Evolutionary conservation across 2,113 vertebrate species (phyloP), one percentile per base, ranked within the genome.

Genomic region (Dasyornis broadbenti): DNA sequence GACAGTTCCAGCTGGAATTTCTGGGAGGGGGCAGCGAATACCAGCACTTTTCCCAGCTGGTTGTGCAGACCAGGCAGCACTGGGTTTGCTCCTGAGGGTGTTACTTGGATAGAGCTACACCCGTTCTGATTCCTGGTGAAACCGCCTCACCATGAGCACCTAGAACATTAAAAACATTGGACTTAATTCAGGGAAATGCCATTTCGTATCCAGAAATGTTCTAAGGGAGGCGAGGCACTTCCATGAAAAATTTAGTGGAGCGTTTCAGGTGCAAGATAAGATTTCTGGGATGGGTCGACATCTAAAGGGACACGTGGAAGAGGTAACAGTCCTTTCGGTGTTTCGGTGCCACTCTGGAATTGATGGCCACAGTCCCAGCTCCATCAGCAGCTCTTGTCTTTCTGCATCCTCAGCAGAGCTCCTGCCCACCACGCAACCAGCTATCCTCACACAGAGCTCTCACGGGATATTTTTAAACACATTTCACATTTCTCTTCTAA

Each of bases 221-320:
- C 15, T 7, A 18, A 77, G 23, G 40, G 71, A 63, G 6, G 10
- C 22, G 27, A 17, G 49, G 23, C 11, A 44, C 44, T 68, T 64
- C 47, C 11, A 72, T 15, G 23, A 2, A 42, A 71, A 60, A n/a
- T 5, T 12, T 2, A 80, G 37, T 47, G 35, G 17, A 35, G 8
- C 5, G 8, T 54, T 92, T 72, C n/a, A 61, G 50, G 54, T 11
- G 15, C n/a, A 57, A 50, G 13, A 4, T 42, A 10, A 37, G 18
- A 24, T 71, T 85, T 81, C 45, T 77, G 85, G 10, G 33, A 5
- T 47, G 31, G 18, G 7, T 20, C 70, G 27, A 8, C 5, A 44
- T 6, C 35, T 44, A 0, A 0, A 39, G 26, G 59, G 30, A 18
- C 17, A 19, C 0, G 0, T 40, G 44, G 57, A 10, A 30, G 60